Percentiles rank a stretch among this genome's conserved stretches.
Evolutionary conservation across 2,797 vertebrate genomes (phyloP).

Genomic region (Acanthis flammea): DNA sequence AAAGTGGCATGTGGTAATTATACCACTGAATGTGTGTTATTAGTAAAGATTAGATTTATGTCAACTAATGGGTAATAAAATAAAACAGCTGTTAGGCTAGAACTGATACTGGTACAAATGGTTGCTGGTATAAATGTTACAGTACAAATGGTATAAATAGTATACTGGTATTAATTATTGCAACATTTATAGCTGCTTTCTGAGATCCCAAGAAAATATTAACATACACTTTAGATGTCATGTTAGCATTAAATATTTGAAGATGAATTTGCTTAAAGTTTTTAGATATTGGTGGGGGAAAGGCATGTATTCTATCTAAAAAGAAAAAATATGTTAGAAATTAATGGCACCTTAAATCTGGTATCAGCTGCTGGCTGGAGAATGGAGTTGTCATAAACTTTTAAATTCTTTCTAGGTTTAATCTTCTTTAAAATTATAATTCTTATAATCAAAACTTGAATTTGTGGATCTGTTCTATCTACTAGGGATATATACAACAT

Average conservation of each 20-base stretch:
- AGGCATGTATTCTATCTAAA: neutral
- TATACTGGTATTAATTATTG: neutral
- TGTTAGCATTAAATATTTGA: neutral
- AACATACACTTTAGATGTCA: neutral
- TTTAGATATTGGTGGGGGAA: neutral
- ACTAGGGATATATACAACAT: neutral
- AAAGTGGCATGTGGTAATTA: neutral
- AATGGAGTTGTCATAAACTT: neutral
- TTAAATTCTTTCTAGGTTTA: neutral
- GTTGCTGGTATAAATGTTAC: neutral
- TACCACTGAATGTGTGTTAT: neutral
- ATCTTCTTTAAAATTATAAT: neutral
- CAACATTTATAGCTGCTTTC: neutral
- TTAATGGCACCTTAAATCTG: neutral
- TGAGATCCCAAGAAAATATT: neutral
- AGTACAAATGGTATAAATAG: neutral
- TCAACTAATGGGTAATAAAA: neutral
- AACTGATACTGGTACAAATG: neutral
- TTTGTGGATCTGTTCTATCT: neutral
- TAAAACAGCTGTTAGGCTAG: neutral
- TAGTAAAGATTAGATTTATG: neutral
- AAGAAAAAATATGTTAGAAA: neutral
- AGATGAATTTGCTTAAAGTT: neutral
- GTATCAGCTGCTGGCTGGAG: neutral
- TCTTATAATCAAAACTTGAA: neutral